Base-by-base conservation (phyloP, 2,113 vertebrate species). In the Festucalex cinctus region DNA sequence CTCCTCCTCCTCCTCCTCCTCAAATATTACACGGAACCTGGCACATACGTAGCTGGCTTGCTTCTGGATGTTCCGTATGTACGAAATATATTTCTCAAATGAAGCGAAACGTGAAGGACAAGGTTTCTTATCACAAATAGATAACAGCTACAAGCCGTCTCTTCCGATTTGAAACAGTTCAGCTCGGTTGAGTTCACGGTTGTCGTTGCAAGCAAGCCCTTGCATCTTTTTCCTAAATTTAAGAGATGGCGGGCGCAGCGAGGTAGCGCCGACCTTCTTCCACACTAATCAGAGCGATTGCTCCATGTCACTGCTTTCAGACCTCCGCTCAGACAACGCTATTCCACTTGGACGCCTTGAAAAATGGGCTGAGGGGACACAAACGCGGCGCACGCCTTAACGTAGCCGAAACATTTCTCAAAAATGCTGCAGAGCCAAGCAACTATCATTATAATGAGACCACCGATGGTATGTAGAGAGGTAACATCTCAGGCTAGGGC, bases 221-320 rank as follows among this genome's bases (percentile, higher is more conserved):
- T 46, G 68, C 24, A 64, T 19, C 26, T 53, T 37, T 48, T 69
- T 36, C 22, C 60, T 0, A 9, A n/a, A 9, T 58, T 39, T 17
- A 67, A 51, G 66, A 39, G 13, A 56, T 49, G 65, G 36, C 36
- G 67, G 43, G 57, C 65, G 70, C 66, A 56, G 53, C 4, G 3
- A 53, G 68, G 70, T 66, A 73, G 65, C 56, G 49, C 72, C 61
- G 70, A 73, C 71, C 71, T 48, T 76, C 49, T 60, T 75, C 58
- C 62, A 20, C 63, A 60, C 46, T 39, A 17, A 80, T 83, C 49
- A 73, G 5, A 53, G 14, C 41, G 54, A 77, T 69, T 60, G 73
- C 70, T 75, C 53, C 62, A 66, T 75, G 71, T 81, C 57, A 51
- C 24, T 76, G 67, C 69, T 76, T 83, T 81, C 28, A 74, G 72